phyloP scores from a whole-genome alignment of 53 echinoderm and acorn worm genomes.

The Mesocentrotus franciscanus region DNA sequence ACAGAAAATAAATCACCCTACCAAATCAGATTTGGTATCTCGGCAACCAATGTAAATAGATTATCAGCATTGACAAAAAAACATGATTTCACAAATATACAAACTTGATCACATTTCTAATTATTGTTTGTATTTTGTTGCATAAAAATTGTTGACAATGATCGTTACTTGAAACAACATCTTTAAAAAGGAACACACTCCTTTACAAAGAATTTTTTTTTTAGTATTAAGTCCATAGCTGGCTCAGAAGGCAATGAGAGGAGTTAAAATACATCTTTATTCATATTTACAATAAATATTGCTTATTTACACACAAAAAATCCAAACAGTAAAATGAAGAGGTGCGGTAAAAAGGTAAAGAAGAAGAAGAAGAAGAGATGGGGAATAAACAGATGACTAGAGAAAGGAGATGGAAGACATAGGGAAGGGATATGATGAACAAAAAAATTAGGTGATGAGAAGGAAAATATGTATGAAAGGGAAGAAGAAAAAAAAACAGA shows the following conservation, averaged over 20 bases:
- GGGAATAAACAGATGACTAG: background rate
- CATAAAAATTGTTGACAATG: background rate
- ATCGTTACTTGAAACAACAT: background rate
- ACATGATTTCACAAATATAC: background rate
- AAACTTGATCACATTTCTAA: background rate
- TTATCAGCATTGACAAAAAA: background rate
- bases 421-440: background rate
- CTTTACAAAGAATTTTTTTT: background rate
- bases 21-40: background rate
- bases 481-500: background rate
- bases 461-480: background rate
- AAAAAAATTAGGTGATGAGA: background rate
- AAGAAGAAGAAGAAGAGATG: background rate
- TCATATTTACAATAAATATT: constrained; percentile 59
- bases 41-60: too few relatives aligned
- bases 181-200: background rate
- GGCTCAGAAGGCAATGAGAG: constrained; percentile 20
- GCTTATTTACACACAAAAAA: constrained; percentile 30
- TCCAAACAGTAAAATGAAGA: background rate
- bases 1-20: background rate
- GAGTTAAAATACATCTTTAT: constrained; percentile 34
- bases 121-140: background rate
- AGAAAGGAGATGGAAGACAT: background rate
- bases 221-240: background rate
- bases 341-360: background rate